phyloP scores from a whole-genome alignment of 2,888 invertebrate genomes.

The Drosophila demipolita region DNA sequence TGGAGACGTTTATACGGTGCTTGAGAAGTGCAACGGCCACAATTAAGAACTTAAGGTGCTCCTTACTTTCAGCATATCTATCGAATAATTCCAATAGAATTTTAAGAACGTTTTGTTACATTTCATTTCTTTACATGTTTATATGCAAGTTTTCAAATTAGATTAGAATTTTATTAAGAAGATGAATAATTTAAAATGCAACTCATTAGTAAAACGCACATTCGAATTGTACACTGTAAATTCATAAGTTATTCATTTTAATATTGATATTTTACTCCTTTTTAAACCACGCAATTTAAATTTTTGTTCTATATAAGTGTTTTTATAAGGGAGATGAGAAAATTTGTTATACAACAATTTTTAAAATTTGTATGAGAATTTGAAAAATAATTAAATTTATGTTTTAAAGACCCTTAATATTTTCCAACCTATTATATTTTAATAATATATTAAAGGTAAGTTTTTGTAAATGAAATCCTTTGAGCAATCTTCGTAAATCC shows the following conservation, averaged over 20 bases:
- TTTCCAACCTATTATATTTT: background rate
- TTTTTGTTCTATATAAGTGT: background rate
- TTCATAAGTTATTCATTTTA: background rate
- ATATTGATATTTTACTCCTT: background rate
- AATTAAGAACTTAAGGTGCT: background rate
- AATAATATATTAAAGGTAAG: background rate
- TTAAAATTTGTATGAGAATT: background rate
- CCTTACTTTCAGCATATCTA: background rate
- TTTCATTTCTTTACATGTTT: background rate
- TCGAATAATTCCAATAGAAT: background rate
- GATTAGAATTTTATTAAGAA: too few relatives aligned
- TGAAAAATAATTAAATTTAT: background rate
- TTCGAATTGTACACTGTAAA: background rate
- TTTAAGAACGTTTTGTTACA: background rate
- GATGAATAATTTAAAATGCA: background rate
- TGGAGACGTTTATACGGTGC: conserved; percentile 63
- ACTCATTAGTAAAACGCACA: background rate
- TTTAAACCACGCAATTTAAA: background rate
- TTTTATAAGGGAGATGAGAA: background rate
- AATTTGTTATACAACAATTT: background rate
- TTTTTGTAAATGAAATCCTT: background rate
- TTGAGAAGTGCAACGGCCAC: conserved; percentile 26
- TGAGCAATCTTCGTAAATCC: background rate
- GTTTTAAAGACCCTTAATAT: background rate
- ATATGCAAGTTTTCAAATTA: background rate